Percentiles rank a stretch among this genome's conserved stretches.
These are phyloP conservation scores for Drosophila testacea DNA, from an alignment of 2,888 invertebrate species.

Conservation along the genomic window DNA sequence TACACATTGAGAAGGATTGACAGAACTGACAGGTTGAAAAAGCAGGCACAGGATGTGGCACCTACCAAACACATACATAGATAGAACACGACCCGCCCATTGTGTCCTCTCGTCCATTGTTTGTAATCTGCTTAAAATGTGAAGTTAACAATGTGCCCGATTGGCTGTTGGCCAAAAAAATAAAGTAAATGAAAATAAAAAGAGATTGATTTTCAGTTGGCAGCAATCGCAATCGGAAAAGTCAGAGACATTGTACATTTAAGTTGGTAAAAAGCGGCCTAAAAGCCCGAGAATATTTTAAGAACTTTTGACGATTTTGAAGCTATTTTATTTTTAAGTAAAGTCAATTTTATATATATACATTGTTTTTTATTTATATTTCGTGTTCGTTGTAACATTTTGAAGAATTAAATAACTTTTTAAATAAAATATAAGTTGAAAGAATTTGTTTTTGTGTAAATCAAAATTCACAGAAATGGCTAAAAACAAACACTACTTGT, in stretches of 20 bases:
- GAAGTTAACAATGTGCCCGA: slow-evolving; percentile 75
- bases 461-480: no score
- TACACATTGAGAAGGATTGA: slow-evolving; percentile 17
- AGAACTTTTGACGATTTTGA: neutral
- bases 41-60: slow-evolving; percentile 39
- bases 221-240: slow-evolving; percentile 22
- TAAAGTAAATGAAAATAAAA: slow-evolving; percentile 23
- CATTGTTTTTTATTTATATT: no score
- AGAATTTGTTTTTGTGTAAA: no score
- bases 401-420: no score
- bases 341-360: neutral
- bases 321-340: neutral
- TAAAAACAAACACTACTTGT: no score
- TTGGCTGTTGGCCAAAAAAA: slow-evolving; percentile 61
- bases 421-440: no score
- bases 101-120: slow-evolving; percentile 35
- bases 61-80: slow-evolving; percentile 7
- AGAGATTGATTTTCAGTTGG: slow-evolving; percentile 17
- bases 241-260: slow-evolving; percentile 42
- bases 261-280: slow-evolving; percentile 17
- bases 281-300: slow-evolving; percentile 1
- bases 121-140: slow-evolving; percentile 80
- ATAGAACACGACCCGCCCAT: slow-evolving; percentile 27
- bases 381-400: no score
- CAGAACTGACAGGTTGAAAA: slow-evolving; percentile 26